Base-by-base conservation (phyloP, 1,140 invertebrate species). In the Caenorhabditis brenneri region DNA sequence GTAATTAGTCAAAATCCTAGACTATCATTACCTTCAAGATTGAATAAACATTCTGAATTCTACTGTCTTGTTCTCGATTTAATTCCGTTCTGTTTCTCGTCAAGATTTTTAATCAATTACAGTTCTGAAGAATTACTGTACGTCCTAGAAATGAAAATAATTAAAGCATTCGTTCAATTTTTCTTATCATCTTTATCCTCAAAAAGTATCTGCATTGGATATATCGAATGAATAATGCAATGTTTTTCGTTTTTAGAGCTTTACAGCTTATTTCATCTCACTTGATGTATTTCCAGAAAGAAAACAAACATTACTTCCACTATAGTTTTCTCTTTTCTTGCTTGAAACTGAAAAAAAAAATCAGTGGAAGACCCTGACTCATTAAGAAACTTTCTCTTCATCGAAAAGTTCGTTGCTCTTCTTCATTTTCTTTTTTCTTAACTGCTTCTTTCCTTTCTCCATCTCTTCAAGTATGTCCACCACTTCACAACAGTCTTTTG, bases 401-500 rank as follows among this genome's bases (percentile, higher is more conserved):
- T 33, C 15, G 7, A 42, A 74, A 46, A 74, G 65, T 42, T 74
- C 65, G 12, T 42, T 15, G n/a, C 24, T 9, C 49, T n/a, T 51
- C n/a, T 51, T 51, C 16, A 5, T n/a, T n/a, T 58, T 58, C 53
- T 29, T 36, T 58, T 27, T 58, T 58, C n/a, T 58, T 29, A 29
- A 24, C 53, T 10, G 24, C 24, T 58, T 27, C 53, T 55, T 65
- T 31, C 36, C 19, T 12, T 27, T 1, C 51, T 55, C n/a, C 39
- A 42, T 51, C 31, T 33, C n/a, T 65, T 65, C 22, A 65, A 65
- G 58, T 65, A 65, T 19, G 49, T 22, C 58, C 22, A 12, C 65
- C 65, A 74, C 65, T 74, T 74, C 65, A 74, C 29, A 19, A 31
- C 65, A 74, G 65, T 74, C 65, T 74, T 74, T 74, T 74, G 65